phyloP scores from a whole-genome alignment of 2,797 vertebrate genomes.

The Myotis vivesi region DNA sequence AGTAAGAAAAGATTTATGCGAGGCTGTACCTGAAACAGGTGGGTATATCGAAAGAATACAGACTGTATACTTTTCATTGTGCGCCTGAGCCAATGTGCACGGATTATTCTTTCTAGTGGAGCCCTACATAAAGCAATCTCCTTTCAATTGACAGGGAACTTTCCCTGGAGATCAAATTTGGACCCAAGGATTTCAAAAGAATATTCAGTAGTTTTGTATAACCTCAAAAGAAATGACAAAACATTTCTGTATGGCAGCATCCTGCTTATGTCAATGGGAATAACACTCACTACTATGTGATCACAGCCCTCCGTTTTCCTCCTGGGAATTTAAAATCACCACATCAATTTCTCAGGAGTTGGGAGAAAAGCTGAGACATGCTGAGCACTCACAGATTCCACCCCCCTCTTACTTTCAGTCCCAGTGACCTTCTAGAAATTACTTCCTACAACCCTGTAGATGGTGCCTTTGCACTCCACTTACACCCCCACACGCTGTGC shows the following conservation, averaged over 20 bases:
- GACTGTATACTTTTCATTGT: not conserved
- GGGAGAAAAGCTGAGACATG: not conserved
- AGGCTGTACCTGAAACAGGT: not conserved
- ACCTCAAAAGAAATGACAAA: not conserved
- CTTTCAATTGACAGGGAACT: not conserved
- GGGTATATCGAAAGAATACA: not conserved
- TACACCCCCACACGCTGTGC: not conserved
- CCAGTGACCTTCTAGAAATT: not conserved
- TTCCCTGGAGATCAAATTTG: not conserved
- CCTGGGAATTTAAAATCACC: not conserved
- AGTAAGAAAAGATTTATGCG: not conserved
- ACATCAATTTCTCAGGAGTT: not conserved
- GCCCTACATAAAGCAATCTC: not conserved
- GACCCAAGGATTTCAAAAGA: conserved; percentile 8
- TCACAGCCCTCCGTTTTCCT: conserved; percentile 7
- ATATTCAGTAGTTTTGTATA: not conserved
- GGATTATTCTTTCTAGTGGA: not conserved
- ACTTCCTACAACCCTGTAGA: not conserved
- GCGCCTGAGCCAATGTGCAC: not conserved
- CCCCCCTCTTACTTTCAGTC: not conserved
- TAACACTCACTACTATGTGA: not conserved
- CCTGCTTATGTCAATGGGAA: not conserved
- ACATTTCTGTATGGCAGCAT: not conserved
- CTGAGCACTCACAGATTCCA: not conserved
- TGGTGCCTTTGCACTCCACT: not conserved